Conservation (phyloP, 2,113 vertebrate genomes). For the Limanda limanda region DNA sequence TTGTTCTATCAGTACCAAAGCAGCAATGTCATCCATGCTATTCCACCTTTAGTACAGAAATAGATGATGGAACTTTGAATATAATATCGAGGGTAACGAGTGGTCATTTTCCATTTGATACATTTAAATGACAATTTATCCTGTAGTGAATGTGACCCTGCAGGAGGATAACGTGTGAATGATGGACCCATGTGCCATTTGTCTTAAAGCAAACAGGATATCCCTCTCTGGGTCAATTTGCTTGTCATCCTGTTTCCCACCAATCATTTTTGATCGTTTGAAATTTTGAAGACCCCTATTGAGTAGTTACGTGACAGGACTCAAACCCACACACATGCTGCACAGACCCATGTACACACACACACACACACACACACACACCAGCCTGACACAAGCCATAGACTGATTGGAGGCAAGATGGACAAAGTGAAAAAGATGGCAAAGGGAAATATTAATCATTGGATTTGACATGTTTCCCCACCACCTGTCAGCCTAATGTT, state of each 20-base stretch:
- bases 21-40: neutral
- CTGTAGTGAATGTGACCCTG: slow-evolving; percentile 26
- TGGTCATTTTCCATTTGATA: slow-evolving; percentile 10
- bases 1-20: slow-evolving; percentile 5
- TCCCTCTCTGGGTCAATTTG: slow-evolving; percentile 33
- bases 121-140: slow-evolving; percentile 24
- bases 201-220: slow-evolving; percentile 33
- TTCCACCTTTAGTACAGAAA: neutral
- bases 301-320: slow-evolving; percentile 49
- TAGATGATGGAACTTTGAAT: neutral
- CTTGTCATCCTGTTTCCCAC: slow-evolving; percentile 32
- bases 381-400: slow-evolving; percentile 20
- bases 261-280: slow-evolving; percentile 42
- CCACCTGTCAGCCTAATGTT: slow-evolving; percentile 59
- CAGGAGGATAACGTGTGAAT: slow-evolving; percentile 14
- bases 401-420: slow-evolving; percentile 43
- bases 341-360: neutral
- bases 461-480: slow-evolving; percentile 68
- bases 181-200: slow-evolving; percentile 26
- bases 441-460: slow-evolving; percentile 61
- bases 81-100: neutral
- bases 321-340: slow-evolving; percentile 8
- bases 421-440: slow-evolving; percentile 42
- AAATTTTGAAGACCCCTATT: slow-evolving; percentile 41
- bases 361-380: neutral